Evolutionary conservation across 2,113 vertebrate species (phyloP).

Genomic region (Myiozetetes cayanensis): DNA sequence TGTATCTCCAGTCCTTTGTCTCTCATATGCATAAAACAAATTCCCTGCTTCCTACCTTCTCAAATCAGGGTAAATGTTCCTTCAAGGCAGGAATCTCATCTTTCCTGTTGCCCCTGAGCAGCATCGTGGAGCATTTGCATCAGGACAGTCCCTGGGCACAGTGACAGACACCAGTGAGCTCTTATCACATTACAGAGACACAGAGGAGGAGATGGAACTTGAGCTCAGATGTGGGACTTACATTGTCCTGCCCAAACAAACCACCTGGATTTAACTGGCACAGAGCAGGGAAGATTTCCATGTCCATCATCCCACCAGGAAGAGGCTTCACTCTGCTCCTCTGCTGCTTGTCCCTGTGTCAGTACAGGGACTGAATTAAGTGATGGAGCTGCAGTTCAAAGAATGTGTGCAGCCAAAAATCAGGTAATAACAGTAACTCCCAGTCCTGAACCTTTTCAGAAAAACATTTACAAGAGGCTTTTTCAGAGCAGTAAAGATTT

Average conservation of each 20-base stretch:
- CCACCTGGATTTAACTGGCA: not conserved
- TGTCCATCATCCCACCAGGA: not conserved
- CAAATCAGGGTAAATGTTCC: not conserved
- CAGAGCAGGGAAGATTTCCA: not conserved
- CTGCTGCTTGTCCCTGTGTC: not conserved
- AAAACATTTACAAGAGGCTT: slow-evolving; percentile 33
- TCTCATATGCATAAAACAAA: not conserved
- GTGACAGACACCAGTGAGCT: not conserved
- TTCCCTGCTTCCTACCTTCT: not conserved
- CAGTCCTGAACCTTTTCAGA: slow-evolving; percentile 37
- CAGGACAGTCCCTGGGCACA: not conserved
- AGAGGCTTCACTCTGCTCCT: not conserved
- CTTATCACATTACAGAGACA: not conserved
- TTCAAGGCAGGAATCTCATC: not conserved
- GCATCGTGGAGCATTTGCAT: not conserved
- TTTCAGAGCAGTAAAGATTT: slow-evolving; percentile 45
- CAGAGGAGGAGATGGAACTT: not conserved
- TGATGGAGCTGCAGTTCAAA: not conserved
- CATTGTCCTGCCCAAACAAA: not conserved
- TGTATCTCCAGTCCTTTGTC: not conserved
- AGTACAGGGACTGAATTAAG: slow-evolving; percentile 37
- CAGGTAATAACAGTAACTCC: slow-evolving; percentile 39
- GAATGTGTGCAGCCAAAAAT: slow-evolving; percentile 11
- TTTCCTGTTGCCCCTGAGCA: not conserved
- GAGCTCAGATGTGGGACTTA: not conserved